Percentiles rank a stretch among this genome's conserved stretches.
Conservation (phyloP, 2,888 invertebrate species). For the Sicus ferrugineus region DNA sequence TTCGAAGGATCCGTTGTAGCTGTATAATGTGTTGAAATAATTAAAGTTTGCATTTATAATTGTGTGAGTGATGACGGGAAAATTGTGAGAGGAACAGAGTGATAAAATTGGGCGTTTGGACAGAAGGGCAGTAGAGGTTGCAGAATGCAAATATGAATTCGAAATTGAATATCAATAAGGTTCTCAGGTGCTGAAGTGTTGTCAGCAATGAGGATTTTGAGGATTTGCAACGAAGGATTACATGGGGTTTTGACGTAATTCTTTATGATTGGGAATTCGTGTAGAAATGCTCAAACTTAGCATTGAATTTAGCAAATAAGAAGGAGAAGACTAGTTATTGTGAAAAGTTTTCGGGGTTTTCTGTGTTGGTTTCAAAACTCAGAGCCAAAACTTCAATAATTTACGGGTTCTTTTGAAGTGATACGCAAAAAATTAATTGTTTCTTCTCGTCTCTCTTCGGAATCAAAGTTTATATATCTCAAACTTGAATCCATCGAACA, state of each 20-base stretch:
- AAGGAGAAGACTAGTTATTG: background rate
- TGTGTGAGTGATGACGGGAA: background rate
- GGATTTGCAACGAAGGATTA: background rate
- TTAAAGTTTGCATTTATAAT: conserved; percentile 33
- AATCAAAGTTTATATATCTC: no score
- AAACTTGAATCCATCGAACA: no score
- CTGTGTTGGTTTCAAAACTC: no score
- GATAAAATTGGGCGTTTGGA: background rate
- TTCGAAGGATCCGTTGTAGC: background rate
- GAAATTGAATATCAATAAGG: conserved; percentile 8
- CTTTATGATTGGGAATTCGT: background rate
- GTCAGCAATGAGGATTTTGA: background rate
- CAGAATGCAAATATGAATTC: conserved; percentile 15
- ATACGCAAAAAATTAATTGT: no score
- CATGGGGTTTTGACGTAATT: background rate
- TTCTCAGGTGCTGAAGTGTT: background rate
- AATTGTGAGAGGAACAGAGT: background rate
- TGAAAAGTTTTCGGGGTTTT: background rate
- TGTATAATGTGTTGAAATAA: conserved; percentile 26
- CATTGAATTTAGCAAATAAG: background rate
- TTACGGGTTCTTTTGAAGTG: no score
- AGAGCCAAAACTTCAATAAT: background rate
- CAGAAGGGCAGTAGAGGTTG: background rate
- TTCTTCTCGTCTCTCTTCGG: no score
- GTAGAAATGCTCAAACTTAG: background rate